Conservation (phyloP, 2,113 vertebrate genomes). For the Regulus satrapa region DNA sequence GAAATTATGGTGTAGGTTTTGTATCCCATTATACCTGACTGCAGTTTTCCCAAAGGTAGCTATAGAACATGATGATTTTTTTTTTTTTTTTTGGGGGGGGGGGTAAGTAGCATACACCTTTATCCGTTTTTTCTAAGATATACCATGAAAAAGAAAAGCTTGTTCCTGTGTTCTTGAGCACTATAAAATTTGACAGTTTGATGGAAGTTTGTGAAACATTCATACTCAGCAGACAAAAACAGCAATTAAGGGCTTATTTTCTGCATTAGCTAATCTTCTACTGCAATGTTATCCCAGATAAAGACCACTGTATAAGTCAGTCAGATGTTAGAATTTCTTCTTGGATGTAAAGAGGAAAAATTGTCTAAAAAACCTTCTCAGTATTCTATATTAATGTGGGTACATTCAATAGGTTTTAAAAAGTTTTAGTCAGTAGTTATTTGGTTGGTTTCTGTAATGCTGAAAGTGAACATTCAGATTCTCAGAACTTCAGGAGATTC, state of each 20-base stretch:
- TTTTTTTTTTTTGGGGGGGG: accelerated
- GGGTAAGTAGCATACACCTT: neutral
- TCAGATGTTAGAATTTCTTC: neutral
- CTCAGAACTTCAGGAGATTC: neutral
- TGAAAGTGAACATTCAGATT: neutral
- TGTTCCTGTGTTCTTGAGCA: neutral
- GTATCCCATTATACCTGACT: neutral
- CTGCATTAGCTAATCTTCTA: neutral
- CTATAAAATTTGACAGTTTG: neutral
- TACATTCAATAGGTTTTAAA: neutral
- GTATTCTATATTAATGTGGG: neutral
- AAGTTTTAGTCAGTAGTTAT: neutral
- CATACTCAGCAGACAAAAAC: neutral
- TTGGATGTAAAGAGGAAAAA: neutral
- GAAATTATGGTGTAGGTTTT: neutral
- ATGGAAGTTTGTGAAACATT: neutral
- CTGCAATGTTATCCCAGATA: neutral
- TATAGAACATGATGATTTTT: accelerated
- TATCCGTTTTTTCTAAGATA: neutral
- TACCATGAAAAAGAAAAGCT: neutral
- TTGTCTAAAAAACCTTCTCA: neutral
- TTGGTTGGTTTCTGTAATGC: neutral
- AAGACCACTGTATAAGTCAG: neutral
- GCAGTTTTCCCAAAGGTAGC: neutral
- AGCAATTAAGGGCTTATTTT: neutral